Percentiles rank a stretch among this genome's conserved stretches.
phyloP scores from a whole-genome alignment of 2,113 vertebrate genomes.

The Oryzias javanicus region DNA sequence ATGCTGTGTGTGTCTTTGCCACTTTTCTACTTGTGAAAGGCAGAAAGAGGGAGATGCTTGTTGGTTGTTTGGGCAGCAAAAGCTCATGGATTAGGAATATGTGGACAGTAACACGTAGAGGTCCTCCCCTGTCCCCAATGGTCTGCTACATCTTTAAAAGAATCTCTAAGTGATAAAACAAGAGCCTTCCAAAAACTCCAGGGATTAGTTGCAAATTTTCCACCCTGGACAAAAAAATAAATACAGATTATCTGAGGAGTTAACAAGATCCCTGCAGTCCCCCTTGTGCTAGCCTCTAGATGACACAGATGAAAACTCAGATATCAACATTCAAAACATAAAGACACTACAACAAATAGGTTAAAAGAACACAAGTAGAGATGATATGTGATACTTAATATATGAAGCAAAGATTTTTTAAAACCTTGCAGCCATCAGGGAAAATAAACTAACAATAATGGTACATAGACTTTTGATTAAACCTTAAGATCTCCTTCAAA shows the following conservation, averaged over 20 bases:
- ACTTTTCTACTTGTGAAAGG: constrained; percentile 20
- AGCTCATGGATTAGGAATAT: constrained; percentile 38
- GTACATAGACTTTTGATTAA: too few relatives aligned
- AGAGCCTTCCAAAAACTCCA: constrained; percentile 22
- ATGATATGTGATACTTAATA: neutral
- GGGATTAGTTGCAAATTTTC: constrained; percentile 69
- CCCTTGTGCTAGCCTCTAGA: constrained; percentile 32
- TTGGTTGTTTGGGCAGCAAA: constrained; percentile 24
- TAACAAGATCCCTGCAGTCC: constrained; percentile 58
- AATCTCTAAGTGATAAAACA: constrained; percentile 67
- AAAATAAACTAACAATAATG: too few relatives aligned
- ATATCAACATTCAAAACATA: constrained; percentile 24
- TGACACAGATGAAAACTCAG: constrained; percentile 53
- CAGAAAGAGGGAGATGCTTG: constrained; percentile 13
- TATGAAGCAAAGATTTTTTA: constrained; percentile 7
- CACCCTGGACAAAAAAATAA: constrained; percentile 74
- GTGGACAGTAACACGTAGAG: constrained; percentile 46
- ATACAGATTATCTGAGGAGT: constrained; percentile 75
- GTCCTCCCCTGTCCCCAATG: constrained; percentile 44
- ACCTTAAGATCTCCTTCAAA: too few relatives aligned
- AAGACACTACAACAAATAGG: neutral
- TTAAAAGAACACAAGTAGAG: neutral
- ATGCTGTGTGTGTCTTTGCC: constrained; percentile 40
- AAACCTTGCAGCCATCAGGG: neutral
- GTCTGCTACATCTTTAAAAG: constrained; percentile 43